Evolutionary conservation across 2,113 vertebrate genomes (phyloP).

Genomic region (Nicator chloris): DNA sequence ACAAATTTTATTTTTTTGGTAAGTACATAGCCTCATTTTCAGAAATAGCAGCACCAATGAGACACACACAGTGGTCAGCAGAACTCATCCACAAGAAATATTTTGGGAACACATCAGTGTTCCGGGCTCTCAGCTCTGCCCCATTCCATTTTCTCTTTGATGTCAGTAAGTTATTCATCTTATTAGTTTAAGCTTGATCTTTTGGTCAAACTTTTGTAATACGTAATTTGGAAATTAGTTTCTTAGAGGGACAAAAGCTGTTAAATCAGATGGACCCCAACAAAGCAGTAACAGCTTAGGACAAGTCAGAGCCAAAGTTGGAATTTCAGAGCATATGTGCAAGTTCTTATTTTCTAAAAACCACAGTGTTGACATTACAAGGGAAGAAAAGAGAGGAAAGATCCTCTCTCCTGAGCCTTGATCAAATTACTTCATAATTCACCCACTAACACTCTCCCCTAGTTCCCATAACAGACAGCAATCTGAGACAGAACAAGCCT

Average conservation of each 20-base stretch:
- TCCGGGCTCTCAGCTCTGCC: not conserved
- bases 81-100: not conserved
- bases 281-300: not conserved
- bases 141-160: not conserved
- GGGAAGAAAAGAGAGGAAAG: conserved; percentile 30
- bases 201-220: not conserved
- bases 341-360: conserved; percentile 36
- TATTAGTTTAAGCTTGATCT: conserved; percentile 21
- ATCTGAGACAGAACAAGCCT: not conserved
- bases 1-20: accelerated
- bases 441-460: not conserved
- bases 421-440: conserved; percentile 47
- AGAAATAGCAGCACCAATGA: not conserved
- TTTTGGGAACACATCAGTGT: not conserved
- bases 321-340: conserved; percentile 2
- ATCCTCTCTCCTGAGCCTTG: conserved; percentile 6
- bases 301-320: conserved; percentile 12
- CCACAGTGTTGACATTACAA: conserved; percentile 55
- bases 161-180: conserved; percentile 3
- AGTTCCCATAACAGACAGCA: not conserved
- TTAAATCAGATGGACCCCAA: conserved; percentile 27
- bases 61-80: not conserved
- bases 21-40: not conserved
- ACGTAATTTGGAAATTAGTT: conserved; percentile 30
- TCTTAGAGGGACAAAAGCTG: conserved; percentile 41